These are phyloP conservation scores for Setipinna tenuifilis DNA, from an alignment of 2,797 vertebrate species.

Conservation along the genomic window DNA sequence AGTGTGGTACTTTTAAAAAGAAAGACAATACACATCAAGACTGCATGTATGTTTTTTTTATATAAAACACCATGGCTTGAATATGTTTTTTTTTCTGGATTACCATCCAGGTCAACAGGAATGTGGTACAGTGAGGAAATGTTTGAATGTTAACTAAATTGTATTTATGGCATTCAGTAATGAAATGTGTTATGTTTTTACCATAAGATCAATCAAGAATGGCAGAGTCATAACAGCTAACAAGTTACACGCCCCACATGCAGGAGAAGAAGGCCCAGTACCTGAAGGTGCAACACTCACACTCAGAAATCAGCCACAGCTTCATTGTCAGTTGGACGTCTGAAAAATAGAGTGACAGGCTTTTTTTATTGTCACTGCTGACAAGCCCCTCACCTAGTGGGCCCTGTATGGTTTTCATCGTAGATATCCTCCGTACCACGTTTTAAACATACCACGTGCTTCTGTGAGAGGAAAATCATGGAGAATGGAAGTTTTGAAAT, in stretches of 20 bases:
- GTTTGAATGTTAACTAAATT: not conserved
- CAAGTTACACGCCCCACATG: slow-evolving; percentile 45
- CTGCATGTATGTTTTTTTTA: not conserved
- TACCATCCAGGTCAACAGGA: not conserved
- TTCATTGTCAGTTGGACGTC: slow-evolving; percentile 38
- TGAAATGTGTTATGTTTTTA: slow-evolving; percentile 6
- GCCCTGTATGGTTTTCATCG: slow-evolving; percentile 64
- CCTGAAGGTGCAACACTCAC: slow-evolving; percentile 33
- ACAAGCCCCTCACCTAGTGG: slow-evolving; percentile 56
- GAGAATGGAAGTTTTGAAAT: slow-evolving; percentile 57
- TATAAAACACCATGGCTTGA: not conserved
- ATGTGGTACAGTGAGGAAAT: not conserved
- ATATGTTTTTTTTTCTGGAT: not conserved
- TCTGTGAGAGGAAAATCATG: slow-evolving; percentile 64
- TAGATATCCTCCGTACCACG: slow-evolving; percentile 64
- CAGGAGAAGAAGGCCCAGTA: slow-evolving; percentile 56
- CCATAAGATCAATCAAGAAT: slow-evolving; percentile 69
- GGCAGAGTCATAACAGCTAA: slow-evolving; percentile 53
- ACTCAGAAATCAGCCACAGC: slow-evolving; percentile 28
- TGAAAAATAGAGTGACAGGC: slow-evolving; percentile 42
- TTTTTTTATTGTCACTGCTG: slow-evolving; percentile 51
- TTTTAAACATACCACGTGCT: not conserved
- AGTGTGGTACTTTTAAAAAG: no score
- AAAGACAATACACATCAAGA: not conserved
- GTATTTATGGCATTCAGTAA: not conserved